phyloP scores from a whole-genome alignment of 2,113 vertebrate species.

The Ctenodactylus gundi region DNA sequence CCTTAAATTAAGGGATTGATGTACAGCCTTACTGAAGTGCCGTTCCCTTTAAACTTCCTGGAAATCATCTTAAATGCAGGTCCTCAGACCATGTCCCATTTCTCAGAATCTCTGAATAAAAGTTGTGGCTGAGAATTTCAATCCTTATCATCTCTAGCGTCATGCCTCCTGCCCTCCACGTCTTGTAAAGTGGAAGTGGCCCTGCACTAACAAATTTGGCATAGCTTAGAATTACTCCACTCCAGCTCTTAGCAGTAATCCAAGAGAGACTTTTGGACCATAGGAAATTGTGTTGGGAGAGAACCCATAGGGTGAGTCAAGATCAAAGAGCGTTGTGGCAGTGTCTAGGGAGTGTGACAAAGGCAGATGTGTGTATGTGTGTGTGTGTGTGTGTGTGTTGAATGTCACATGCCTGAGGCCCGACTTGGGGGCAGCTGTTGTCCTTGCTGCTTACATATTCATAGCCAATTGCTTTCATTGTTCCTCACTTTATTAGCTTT shows the following conservation, averaged over 20 bases:
- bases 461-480: conserved; percentile 75
- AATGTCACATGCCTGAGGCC: background rate
- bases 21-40: background rate
- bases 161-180: background rate
- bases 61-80: background rate
- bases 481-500: conserved; percentile 84
- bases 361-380: too few species aligned
- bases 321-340: background rate
- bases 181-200: background rate
- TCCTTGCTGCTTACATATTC: conserved; percentile 75
- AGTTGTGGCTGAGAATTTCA: background rate
- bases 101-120: background rate
- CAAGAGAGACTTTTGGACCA: background rate
- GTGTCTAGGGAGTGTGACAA: background rate
- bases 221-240: background rate
- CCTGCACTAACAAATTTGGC: background rate
- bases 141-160: background rate
- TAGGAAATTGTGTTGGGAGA: background rate
- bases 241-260: background rate
- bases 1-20: background rate
- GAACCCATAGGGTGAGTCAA: background rate
- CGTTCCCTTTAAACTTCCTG: background rate
- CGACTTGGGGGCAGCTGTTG: conserved; percentile 49
- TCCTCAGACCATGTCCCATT: background rate
- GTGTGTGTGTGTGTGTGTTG: fast-evolving